These are phyloP conservation scores for Gephyroberyx darwinii DNA, from an alignment of 2,797 vertebrate genomes.

Conservation along the genomic window DNA sequence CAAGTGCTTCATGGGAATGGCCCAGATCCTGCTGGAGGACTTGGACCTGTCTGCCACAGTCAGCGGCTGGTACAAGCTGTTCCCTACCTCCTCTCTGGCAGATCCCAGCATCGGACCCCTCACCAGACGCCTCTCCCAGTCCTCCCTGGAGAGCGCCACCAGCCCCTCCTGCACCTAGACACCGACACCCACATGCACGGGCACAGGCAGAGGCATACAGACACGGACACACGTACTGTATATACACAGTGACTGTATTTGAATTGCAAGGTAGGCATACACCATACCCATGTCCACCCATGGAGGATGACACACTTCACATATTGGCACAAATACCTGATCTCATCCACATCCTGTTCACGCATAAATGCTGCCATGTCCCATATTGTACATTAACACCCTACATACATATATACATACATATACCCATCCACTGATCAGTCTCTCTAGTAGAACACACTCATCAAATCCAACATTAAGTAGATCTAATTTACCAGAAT, in stretches of 20 bases:
- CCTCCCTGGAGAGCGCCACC: constrained; percentile 97
- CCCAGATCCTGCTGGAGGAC: constrained; percentile 97
- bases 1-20: constrained; percentile 99
- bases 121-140: constrained; percentile 96
- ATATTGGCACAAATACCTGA: constrained; percentile 19
- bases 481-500: constrained; percentile 53
- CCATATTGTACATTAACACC: constrained; percentile 23
- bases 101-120: constrained; percentile 95
- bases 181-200: constrained; percentile 43
- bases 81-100: constrained; percentile 97
- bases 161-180: constrained; percentile 94
- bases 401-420: background rate
- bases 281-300: constrained; percentile 26
- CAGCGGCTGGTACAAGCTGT: constrained; percentile 98
- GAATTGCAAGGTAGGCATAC: constrained; percentile 54
- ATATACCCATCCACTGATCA: constrained; percentile 32
- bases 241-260: constrained; percentile 68
- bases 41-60: constrained; percentile 91
- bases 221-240: constrained; percentile 71
- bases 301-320: constrained; percentile 44
- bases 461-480: constrained; percentile 36
- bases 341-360: constrained; percentile 29
- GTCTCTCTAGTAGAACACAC: constrained; percentile 37
- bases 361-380: constrained; percentile 34
- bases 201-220: constrained; percentile 55